Evolutionary conservation across 2,888 invertebrate species (phyloP).

Genomic region (Hyalella azteca): DNA sequence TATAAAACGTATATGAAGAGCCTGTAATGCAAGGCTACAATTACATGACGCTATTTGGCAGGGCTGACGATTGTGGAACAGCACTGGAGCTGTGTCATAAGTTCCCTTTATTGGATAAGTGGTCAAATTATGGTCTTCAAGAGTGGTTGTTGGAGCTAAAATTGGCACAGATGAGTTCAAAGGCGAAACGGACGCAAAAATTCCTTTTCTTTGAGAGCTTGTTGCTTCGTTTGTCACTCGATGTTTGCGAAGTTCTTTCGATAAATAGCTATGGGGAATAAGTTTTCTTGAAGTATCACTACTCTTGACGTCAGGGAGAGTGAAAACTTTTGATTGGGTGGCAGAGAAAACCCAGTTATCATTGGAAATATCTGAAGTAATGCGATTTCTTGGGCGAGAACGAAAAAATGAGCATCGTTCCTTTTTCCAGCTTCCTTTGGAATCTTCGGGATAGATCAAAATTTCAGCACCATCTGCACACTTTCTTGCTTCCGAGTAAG

Average conservation of each 20-base stretch:
- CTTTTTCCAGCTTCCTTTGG: no score
- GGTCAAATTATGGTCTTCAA: no score
- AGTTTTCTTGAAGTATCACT: background rate
- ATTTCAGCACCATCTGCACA: no score
- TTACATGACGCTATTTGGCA: background rate
- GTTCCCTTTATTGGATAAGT: no score
- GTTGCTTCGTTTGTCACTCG: background rate
- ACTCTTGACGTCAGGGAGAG: background rate
- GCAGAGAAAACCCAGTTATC: background rate
- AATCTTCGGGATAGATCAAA: no score
- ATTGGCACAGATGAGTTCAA: background rate
- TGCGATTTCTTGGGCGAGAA: no score
- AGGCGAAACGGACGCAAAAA: background rate
- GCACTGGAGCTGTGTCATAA: background rate
- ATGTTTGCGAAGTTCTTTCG: background rate
- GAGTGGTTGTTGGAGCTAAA: background rate
- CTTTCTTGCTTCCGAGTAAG: no score
- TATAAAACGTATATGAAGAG: background rate
- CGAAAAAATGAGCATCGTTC: no score
- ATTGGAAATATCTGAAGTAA: no score
- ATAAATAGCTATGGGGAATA: background rate
- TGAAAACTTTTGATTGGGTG: background rate
- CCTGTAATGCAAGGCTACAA: background rate
- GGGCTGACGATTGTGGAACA: background rate
- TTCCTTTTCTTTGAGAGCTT: background rate